Base-by-base conservation (phyloP, 2,113 vertebrate genomes). In the Oceanodroma tethys region DNA sequence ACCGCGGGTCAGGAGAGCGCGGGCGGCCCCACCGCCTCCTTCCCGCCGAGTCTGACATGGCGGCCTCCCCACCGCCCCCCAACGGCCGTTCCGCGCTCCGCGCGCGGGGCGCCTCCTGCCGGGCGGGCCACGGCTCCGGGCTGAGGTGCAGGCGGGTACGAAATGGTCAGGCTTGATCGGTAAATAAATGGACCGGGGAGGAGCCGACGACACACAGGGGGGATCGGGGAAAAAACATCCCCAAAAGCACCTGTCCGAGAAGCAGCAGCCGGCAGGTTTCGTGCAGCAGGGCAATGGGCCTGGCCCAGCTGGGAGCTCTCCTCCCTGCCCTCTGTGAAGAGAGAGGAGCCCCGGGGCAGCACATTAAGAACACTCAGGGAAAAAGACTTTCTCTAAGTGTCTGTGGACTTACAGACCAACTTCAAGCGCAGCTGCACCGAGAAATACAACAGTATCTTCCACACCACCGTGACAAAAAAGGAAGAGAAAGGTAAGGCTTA, bases 21-120 rank as follows among this genome's bases (percentile, higher is more conserved):
- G 3, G 6, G 3, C 7, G 0, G 8, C 22, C 12, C 12, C 40
- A 1, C 20, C 32, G 2, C 29, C 7, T 6, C 13, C 38, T 23
- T 42, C 47, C 11, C 20, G 27, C 58, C 2, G 38, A 5, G 10
- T 0, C 47, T 23, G 10, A 9, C 38, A 68, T 17, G 63, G 65
- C 63, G 30, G 62, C 66, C 11, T 16, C 32, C 13, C 27, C 40
- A 0, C 4, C 16, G 12, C 30, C 53, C 56, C 38, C 20, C 6
- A 22, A 5, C 5, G 23, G 53, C 73, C 30, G 18, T 30, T 27
- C 17, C 10, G 18, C 9, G 36, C 72, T 4, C 6, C 8, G 45
- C 47, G 21, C 13, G 36, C 32, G 17, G 9, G 11, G 13, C 29
- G 18, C 50, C 58, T 9, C 81, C 73, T 62, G 71, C 9, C 16